phyloP scores from a whole-genome alignment of 2,797 vertebrate genomes.

The Tenualosa ilisha region DNA sequence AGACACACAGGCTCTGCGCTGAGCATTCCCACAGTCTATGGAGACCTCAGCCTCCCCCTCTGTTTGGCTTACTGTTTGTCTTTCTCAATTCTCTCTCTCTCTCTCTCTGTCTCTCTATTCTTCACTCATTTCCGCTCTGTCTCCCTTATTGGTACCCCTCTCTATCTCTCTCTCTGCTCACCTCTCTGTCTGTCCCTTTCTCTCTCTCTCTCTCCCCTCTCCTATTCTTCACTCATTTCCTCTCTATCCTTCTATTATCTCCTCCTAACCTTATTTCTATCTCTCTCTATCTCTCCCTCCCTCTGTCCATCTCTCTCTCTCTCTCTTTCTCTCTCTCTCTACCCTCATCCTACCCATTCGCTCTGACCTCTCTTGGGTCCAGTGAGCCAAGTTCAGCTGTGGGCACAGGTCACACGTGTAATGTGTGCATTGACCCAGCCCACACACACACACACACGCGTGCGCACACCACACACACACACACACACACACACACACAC shows the following conservation, averaged over 20 bases:
- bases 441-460: constrained; percentile 48
- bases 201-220: background rate
- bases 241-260: background rate
- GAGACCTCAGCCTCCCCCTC: background rate
- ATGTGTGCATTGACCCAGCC: constrained; percentile 62
- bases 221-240: background rate
- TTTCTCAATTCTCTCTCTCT: background rate
- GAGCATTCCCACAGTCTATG: background rate
- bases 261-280: background rate
- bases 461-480: background rate
- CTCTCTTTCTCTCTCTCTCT: background rate
- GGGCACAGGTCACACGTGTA: constrained; percentile 46
- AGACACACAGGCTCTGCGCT: background rate
- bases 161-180: background rate
- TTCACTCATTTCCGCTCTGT: background rate
- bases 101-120: background rate
- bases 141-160: too few relatives aligned
- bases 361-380: constrained; percentile 8
- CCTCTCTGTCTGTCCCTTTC: background rate
- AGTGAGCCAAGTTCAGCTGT: constrained; percentile 38
- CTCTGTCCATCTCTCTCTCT: background rate
- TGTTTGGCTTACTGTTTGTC: background rate
- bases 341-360: background rate
- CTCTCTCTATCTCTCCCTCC: background rate
- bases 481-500: background rate